phyloP scores from a whole-genome alignment of 2,113 vertebrate species.

The Cephalopterus ornatus region DNA sequence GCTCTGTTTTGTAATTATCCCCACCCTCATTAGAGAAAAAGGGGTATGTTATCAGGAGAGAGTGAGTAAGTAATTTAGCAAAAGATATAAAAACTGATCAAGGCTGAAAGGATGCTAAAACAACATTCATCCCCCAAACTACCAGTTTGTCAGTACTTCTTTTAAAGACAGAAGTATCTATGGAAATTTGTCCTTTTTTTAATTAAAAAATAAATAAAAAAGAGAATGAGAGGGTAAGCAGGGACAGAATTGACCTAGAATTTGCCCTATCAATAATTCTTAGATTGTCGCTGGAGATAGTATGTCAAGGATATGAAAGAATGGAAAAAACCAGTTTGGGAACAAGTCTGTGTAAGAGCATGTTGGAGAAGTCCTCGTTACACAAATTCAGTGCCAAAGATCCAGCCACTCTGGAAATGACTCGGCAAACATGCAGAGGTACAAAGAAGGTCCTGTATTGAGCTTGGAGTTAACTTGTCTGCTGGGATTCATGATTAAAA shows the following conservation, averaged over 20 bases:
- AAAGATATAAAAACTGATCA: neutral
- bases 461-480: neutral
- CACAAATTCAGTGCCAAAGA: neutral
- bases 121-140: neutral
- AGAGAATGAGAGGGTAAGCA: neutral
- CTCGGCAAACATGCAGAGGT: neutral
- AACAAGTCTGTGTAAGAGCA: neutral
- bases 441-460: slow-evolving; percentile 29
- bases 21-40: neutral
- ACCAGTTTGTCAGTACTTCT: neutral
- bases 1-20: neutral
- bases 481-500: slow-evolving; percentile 2
- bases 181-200: neutral
- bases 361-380: neutral
- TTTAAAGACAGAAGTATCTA: neutral
- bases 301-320: neutral
- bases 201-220: neutral
- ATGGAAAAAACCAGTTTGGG: neutral
- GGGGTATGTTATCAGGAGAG: neutral
- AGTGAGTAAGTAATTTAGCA: neutral
- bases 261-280: neutral
- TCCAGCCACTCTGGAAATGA: neutral
- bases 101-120: neutral
- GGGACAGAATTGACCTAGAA: neutral
- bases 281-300: neutral